Conservation (phyloP, 2,888 invertebrate species). For the Eupithecia tripunctaria region DNA sequence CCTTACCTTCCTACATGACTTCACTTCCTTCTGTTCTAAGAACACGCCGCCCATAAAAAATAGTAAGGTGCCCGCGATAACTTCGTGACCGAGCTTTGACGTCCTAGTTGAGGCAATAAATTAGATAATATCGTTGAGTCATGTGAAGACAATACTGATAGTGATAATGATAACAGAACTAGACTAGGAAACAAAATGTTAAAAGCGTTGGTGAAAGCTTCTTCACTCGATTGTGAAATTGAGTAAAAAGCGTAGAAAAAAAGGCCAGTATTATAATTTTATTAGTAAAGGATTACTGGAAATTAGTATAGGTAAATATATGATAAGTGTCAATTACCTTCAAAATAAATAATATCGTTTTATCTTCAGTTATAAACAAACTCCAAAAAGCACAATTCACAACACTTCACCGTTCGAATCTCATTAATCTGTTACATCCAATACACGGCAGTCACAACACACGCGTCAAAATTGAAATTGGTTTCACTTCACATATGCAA, state of each 20-base stretch:
- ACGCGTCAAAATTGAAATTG: slow-evolving; percentile 67
- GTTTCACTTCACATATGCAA: slow-evolving; percentile 78
- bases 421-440: slow-evolving; percentile 57
- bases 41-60: slow-evolving; percentile 52
- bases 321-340: slow-evolving; percentile 33
- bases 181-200: slow-evolving; percentile 26
- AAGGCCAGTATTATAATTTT: too few species aligned
- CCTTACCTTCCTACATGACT: not conserved
- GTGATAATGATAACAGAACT: slow-evolving; percentile 30
- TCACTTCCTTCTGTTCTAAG: slow-evolving; percentile 5
- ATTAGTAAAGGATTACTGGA: too few species aligned
- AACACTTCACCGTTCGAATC: slow-evolving; percentile 57
- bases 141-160: slow-evolving; percentile 42
- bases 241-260: not conserved
- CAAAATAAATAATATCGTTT: slow-evolving; percentile 22
- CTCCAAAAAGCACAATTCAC: slow-evolving; percentile 62
- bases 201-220: slow-evolving; percentile 27
- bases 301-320: not conserved
- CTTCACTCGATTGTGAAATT: slow-evolving; percentile 17
- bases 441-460: slow-evolving; percentile 64
- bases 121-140: slow-evolving; percentile 60
- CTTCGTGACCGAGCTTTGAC: slow-evolving; percentile 68
- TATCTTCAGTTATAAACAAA: slow-evolving; percentile 31
- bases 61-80: slow-evolving; percentile 60
- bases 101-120: slow-evolving; percentile 65